Evolutionary conservation across 2,888 invertebrate genomes (phyloP).

Genomic region (Myathropa florea): DNA sequence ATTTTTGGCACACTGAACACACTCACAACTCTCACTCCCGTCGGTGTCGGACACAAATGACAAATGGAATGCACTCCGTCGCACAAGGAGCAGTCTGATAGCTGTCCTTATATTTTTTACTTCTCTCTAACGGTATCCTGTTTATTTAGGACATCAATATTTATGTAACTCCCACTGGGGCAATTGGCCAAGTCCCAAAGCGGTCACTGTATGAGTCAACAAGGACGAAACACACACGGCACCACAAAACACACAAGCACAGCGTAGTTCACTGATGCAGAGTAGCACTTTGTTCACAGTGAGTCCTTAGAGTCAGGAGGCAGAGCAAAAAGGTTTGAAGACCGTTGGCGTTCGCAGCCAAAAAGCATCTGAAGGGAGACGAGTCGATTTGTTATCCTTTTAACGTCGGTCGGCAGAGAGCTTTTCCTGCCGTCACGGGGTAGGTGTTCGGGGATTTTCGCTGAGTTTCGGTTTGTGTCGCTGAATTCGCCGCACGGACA

Average conservation of each 20-base stretch:
- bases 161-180: slow-evolving; percentile 31
- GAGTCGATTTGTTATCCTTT: slow-evolving; percentile 63
- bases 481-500: slow-evolving; percentile 63
- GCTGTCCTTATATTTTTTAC: not conserved
- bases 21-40: slow-evolving; percentile 20
- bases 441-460: not conserved
- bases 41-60: slow-evolving; percentile 7
- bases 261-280: slow-evolving; percentile 46
- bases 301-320: not conserved
- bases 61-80: slow-evolving; percentile 31
- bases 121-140: slow-evolving; percentile 8
- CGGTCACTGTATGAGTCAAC: slow-evolving; percentile 58
- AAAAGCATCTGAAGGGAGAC: slow-evolving; percentile 59
- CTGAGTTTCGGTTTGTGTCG: slow-evolving; percentile 17
- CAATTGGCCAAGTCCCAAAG: slow-evolving; percentile 55
- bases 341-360: slow-evolving; percentile 53
- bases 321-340: not conserved
- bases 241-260: not conserved
- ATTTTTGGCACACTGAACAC: slow-evolving; percentile 33
- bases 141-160: slow-evolving; percentile 38
- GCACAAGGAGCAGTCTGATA: slow-evolving; percentile 20
- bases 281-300: slow-evolving; percentile 1
- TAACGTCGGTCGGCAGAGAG: slow-evolving; percentile 45
- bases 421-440: slow-evolving; percentile 23
- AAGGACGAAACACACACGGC: slow-evolving; percentile 35